These are phyloP conservation scores for Thymelicus acteon DNA, from an alignment of 2,888 invertebrate genomes.

Conservation along the genomic window DNA sequence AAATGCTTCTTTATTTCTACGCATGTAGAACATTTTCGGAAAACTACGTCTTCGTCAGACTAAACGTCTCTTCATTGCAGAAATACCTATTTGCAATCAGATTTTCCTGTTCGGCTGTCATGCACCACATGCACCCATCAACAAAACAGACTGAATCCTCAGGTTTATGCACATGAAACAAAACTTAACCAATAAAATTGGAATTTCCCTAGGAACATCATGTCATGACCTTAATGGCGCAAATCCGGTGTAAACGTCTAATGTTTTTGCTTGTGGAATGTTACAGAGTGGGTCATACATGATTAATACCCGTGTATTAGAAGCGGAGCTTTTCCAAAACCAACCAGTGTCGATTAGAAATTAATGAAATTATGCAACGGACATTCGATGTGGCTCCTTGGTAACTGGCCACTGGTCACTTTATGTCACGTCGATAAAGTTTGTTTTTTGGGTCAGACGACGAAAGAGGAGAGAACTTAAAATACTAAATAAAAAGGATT, in stretches of 20 bases:
- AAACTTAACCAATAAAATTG: too few species aligned
- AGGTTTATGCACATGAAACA: too few species aligned
- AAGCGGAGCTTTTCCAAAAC: constrained; percentile 4
- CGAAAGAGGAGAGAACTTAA: too few species aligned
- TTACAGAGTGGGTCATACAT: not conserved
- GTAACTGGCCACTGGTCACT: not conserved
- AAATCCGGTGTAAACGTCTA: not conserved
- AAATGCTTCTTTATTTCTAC: constrained; percentile 22
- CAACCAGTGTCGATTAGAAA: constrained; percentile 3
- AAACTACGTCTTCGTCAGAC: not conserved
- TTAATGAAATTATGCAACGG: constrained; percentile 14
- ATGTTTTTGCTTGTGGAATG: not conserved
- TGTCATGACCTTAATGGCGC: too few species aligned
- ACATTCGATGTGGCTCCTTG: not conserved
- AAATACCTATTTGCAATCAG: not conserved
- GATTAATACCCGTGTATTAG: not conserved
- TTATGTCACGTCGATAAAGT: too few species aligned
- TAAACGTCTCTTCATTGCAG: not conserved
- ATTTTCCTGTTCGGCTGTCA: too few species aligned
- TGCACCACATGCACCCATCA: too few species aligned
- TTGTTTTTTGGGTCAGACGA: too few species aligned
- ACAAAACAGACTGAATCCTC: not conserved
- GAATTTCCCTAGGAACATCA: too few species aligned
- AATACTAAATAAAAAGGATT: too few species aligned
- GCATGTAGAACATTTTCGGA: constrained; percentile 5